Evolutionary conservation across 2,113 vertebrate species (phyloP).

Genomic region (Athene noctua): DNA sequence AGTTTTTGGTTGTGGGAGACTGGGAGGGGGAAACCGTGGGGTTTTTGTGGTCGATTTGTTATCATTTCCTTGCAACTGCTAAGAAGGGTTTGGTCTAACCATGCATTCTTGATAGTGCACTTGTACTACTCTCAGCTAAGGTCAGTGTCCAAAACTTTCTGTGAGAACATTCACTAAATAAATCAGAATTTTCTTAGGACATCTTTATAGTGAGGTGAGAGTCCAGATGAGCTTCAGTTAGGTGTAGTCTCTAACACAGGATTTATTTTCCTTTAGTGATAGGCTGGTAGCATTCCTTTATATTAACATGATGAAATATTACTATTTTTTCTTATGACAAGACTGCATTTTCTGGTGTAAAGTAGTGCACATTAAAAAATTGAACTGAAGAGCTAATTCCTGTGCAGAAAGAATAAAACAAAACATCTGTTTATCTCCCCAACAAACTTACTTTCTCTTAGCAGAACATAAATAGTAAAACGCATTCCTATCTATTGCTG

Average conservation of each 20-base stretch:
- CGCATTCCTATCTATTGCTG: accelerated
- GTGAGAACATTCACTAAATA: background rate
- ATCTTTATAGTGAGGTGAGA: background rate
- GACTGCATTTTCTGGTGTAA: background rate
- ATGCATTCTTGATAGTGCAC: background rate
- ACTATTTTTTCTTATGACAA: background rate
- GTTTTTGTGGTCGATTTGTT: background rate
- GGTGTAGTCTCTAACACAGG: background rate
- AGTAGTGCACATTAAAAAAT: background rate
- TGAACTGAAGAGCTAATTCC: background rate
- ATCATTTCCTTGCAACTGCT: background rate
- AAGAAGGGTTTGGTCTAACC: background rate
- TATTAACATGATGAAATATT: background rate
- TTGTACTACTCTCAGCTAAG: background rate
- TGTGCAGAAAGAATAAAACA: background rate
- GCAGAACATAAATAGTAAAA: background rate
- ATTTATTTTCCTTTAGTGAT: background rate
- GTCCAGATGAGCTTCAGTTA: background rate
- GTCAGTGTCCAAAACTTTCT: background rate
- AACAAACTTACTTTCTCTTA: background rate
- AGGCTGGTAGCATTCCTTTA: background rate
- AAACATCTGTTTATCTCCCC: background rate
- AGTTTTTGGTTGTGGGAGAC: background rate
- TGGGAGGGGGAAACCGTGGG: accelerated
- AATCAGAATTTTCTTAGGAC: background rate